Base-by-base conservation (phyloP, 2,888 invertebrate genomes). In the Hypolimnas misippus region DNA sequence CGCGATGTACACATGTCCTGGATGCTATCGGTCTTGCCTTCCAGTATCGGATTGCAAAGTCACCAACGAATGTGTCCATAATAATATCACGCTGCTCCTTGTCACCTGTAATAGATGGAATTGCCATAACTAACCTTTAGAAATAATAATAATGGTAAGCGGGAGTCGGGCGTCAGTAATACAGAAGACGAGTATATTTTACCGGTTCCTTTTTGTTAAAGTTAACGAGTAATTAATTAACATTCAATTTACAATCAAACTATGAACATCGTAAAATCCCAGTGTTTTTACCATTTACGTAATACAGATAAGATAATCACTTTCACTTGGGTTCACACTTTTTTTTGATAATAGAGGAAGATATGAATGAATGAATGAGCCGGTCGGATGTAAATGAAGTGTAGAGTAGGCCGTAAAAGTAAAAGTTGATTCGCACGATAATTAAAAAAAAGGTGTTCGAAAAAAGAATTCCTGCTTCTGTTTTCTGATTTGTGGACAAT, bases 271-370 rank as follows among this genome's bases (percentile, higher is more conserved):
- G 12, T 25, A 46, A 46, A 46, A 46, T n/a, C 46, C 21, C 46
- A 46, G 19, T 46, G 21, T 46, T 25, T 21, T 46, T 3, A 46
- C 46, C 46, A 6, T 49, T 53, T 49, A 54, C 33, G 59, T 58
- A 58, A 56, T 2, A n/a, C n/a, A n/a, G 16, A 54, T 33, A 63
- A 59, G 62, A 50, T 49, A 51, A 64, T 46, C 51, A 66, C 85
- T 84, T 84, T 84, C 73, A 74, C 70, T 51, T 69, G 75, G 76
- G 77, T 84, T 86, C 86, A 81, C 87, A 86, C 84, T n/a, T 74
- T 84, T 82, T 84, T 85, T 84, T 67, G 51, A 57, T 53, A 67
- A 63, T 70, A 70, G 71, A 70, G 70, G 38, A 60, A 64, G 64
- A 64, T 57, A 54, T 55, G 44, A 52, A 54, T 50, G 21, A 50